Evolutionary conservation across 2,797 vertebrate genomes (phyloP).

Genomic region (Pseudomugil gertrudae): DNA sequence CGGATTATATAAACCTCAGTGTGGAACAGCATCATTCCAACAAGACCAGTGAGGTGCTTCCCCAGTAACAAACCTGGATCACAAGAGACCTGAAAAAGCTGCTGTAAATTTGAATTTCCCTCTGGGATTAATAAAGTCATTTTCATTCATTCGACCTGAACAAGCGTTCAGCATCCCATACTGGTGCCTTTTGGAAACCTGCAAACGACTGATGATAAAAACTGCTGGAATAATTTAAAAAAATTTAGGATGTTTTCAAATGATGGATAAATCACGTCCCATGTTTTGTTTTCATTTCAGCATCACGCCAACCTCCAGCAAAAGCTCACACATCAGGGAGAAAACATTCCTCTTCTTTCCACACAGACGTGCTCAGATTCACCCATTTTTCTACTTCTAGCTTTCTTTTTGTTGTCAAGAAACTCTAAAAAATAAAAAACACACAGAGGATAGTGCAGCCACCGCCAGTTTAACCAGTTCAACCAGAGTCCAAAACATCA

Average conservation of each 20-base stretch:
- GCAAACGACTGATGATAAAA: background rate
- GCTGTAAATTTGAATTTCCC: too few species aligned
- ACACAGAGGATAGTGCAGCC: slow-evolving; percentile 8
- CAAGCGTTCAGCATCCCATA: too few species aligned
- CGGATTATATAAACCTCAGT: too few species aligned
- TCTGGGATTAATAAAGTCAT: too few species aligned
- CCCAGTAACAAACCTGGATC: too few species aligned
- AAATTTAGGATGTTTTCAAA: too few species aligned
- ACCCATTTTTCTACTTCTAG: background rate
- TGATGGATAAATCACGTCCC: background rate
- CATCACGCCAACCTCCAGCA: background rate
- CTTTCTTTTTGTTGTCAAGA: slow-evolving; percentile 7
- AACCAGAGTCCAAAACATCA: slow-evolving; percentile 51
- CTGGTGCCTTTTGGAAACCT: too few species aligned
- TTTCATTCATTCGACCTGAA: too few species aligned
- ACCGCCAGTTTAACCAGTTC: slow-evolving; percentile 38
- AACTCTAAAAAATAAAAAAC: slow-evolving; percentile 6
- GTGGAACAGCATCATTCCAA: too few species aligned
- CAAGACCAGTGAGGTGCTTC: too few species aligned
- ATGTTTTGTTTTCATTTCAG: background rate
- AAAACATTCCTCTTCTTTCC: background rate
- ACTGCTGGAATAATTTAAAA: too few species aligned
- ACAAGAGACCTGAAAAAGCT: too few species aligned
- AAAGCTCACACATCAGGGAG: background rate
- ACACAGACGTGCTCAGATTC: background rate